Evolutionary conservation across 2,888 invertebrate species (phyloP), one percentile per base, ranked within the genome.

Genomic region (Acleris emargana): DNA sequence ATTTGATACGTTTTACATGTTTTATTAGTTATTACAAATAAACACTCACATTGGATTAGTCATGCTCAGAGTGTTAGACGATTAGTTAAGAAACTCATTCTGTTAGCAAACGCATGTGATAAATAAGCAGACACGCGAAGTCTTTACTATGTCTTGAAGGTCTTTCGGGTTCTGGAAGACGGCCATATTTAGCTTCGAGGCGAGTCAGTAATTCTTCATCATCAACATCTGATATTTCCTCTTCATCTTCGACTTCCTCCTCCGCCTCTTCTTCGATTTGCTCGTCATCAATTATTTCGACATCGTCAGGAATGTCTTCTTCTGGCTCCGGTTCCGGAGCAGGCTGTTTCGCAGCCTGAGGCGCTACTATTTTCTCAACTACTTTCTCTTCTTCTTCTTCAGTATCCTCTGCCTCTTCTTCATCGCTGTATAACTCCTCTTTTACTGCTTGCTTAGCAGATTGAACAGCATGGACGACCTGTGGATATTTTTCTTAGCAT

Each of bases 101-200:
- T 71, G 76, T 71, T 76, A 76, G 63, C 67, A 43, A 42, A 43
- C 45, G 50, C 59, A 64, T 67, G 70, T 63, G 42, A 62, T 43
- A 70, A 66, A 52, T 62, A 70, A 70, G 70, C 69, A 58, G 68
- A 58, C 69, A 75, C 74, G 76, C 72, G 64, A 38, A 73, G 70
- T 76, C 73, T 83, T 91, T 94, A 94, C 82, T 94, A 86, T 73
- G 83, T 86, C 72, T 86, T 80, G 81, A 76, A 79, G 93, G 77
- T 78, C 93, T 72, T 72, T 91, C 86, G 3, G 93, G 82, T 69
- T 94, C 93, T 13, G 94, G 94, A 61, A 96, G 83, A 71, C 95
- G 94, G 58, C 96, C 96, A 81, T 96, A 96, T 91, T 95, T 96
- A 28, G 94, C 95, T 79, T 96, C 96, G 64, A 96, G 86, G 70